Evolutionary conservation across 2,797 vertebrate genomes (phyloP).

Genomic region (Eremophila alpestris): DNA sequence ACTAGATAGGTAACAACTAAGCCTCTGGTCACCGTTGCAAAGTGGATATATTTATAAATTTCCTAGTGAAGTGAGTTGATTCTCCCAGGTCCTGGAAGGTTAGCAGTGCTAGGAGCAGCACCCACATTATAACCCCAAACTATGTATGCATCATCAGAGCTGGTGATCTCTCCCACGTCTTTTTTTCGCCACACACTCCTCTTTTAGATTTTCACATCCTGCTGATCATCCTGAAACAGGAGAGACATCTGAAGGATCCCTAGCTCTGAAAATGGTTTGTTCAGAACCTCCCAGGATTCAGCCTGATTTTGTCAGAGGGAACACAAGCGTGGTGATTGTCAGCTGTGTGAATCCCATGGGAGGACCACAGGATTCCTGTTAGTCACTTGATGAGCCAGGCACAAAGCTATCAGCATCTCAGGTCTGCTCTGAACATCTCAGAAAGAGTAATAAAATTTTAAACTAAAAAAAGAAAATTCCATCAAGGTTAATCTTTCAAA

Average conservation of each 20-base stretch:
- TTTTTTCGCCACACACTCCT: background rate
- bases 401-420: background rate
- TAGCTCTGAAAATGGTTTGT: background rate
- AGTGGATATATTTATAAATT: background rate
- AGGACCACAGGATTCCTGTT: background rate
- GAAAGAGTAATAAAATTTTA: conserved; percentile 23
- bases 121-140: rapidly evolving
- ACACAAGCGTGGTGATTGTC: background rate
- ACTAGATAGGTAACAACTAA: background rate
- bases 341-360: background rate
- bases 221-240: background rate
- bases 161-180: background rate
- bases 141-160: background rate
- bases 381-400: background rate
- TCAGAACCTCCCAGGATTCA: background rate
- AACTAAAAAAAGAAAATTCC: conserved; percentile 5
- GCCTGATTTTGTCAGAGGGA: background rate
- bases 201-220: background rate
- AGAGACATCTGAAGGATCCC: background rate
- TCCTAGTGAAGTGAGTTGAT: background rate
- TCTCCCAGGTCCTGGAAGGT: background rate
- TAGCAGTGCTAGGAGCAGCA: background rate
- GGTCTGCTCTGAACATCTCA: background rate
- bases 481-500: conserved; percentile 42
- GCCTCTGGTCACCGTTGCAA: background rate